These are phyloP conservation scores for Drosophila antonietae DNA, from an alignment of 2,888 invertebrate species.

Conservation along the genomic window DNA sequence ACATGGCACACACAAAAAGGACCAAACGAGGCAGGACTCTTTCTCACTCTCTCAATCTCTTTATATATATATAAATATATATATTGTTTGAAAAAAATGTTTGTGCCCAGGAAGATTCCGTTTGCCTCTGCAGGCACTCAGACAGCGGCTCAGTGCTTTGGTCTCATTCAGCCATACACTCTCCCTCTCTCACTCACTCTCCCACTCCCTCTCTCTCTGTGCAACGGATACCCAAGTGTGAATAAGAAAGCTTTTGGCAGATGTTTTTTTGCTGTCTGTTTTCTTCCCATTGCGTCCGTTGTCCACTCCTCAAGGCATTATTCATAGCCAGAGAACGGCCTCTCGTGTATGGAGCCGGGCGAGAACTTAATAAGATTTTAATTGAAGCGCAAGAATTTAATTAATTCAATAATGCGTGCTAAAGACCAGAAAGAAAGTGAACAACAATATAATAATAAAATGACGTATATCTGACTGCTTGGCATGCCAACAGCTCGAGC, in stretches of 20 bases:
- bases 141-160: not conserved
- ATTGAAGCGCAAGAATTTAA: slow-evolving; percentile 82
- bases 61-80: slow-evolving; percentile 2
- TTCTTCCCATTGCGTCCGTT: slow-evolving; percentile 6
- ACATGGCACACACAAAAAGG: slow-evolving; percentile 54
- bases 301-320: slow-evolving; percentile 25
- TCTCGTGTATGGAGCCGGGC: slow-evolving; percentile 44
- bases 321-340: slow-evolving; percentile 21
- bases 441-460: slow-evolving; percentile 34
- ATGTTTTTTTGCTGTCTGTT: slow-evolving; percentile 15
- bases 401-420: slow-evolving; percentile 74
- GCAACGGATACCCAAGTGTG: slow-evolving; percentile 56
- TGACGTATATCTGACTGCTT: slow-evolving; percentile 6
- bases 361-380: slow-evolving; percentile 79
- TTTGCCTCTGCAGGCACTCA: not conserved
- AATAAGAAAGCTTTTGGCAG: slow-evolving; percentile 70
- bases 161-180: not conserved
- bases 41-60: not conserved
- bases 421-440: slow-evolving; percentile 32
- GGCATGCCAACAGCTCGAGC: slow-evolving; percentile 1
- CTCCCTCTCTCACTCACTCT: not conserved
- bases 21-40: slow-evolving; percentile 41
- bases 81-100: slow-evolving; percentile 53
- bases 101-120: slow-evolving; percentile 7
- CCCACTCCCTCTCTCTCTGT: not conserved